A percentile compares a stretch with the other conserved stretches of the same genome.
Conservation (phyloP, 2,113 vertebrate genomes). For the Callopanchax toddi region DNA sequence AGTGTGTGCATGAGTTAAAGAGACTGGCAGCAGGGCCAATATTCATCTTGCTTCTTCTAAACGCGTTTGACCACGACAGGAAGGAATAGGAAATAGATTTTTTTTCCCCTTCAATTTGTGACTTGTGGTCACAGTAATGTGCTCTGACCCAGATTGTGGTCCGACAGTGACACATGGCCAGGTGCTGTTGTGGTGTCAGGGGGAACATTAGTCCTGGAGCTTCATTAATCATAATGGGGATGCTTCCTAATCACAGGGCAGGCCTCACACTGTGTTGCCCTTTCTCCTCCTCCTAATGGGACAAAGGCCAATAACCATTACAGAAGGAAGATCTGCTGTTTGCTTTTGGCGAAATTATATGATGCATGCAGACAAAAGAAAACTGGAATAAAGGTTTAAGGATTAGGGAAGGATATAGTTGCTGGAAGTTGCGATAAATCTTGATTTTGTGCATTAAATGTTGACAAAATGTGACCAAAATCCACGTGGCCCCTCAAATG, state of each 20-base stretch:
- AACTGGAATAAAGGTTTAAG: too few relatives aligned
- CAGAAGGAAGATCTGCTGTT: background rate
- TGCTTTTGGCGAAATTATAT: background rate
- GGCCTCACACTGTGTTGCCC: slow-evolving; percentile 40
- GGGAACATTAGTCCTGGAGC: slow-evolving; percentile 54
- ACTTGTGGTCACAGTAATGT: slow-evolving; percentile 26
- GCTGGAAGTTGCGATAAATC: too few relatives aligned
- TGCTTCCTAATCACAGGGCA: slow-evolving; percentile 53
- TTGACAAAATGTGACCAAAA: too few relatives aligned
- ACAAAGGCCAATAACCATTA: slow-evolving; percentile 3
- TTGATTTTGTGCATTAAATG: too few relatives aligned
- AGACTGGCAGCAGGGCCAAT: background rate
- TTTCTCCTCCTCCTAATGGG: slow-evolving; percentile 11
- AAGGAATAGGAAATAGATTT: slow-evolving; percentile 10
- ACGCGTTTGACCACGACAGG: background rate
- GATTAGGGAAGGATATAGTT: too few relatives aligned
- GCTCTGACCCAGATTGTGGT: slow-evolving; percentile 56
- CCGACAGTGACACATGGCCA: slow-evolving; percentile 69
- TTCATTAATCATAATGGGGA: slow-evolving; percentile 66
- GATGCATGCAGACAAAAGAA: background rate
- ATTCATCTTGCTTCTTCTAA: slow-evolving; percentile 10
- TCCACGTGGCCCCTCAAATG: too few relatives aligned
- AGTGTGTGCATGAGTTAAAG: background rate
- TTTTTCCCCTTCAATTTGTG: slow-evolving; percentile 17
- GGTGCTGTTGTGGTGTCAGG: slow-evolving; percentile 45